Percentiles rank a stretch among this genome's conserved stretches.
These are phyloP conservation scores for Luidia sarsii DNA, from an alignment of 53 echinoderm and acorn worm genomes.

Conservation along the genomic window DNA sequence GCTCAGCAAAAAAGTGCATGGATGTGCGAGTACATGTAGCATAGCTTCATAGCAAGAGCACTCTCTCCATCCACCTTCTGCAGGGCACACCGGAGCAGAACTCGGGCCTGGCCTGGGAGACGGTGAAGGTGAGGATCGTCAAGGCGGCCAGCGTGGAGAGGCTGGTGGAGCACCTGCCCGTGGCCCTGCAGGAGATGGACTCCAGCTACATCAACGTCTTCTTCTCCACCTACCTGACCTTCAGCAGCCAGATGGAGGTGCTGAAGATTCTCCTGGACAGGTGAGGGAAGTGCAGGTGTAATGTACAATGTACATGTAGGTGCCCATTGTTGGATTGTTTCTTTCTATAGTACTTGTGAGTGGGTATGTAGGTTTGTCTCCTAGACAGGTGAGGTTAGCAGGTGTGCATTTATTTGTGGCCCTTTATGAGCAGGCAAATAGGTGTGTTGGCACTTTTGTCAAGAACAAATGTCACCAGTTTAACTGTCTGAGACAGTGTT, in stretches of 20 bases:
- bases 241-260: conserved; percentile 78
- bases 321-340: no score
- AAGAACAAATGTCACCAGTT: no score
- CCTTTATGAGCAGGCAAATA: no score
- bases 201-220: conserved; percentile 93
- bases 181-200: conserved; percentile 88
- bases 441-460: no score
- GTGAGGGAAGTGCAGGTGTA: no score
- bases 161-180: conserved; percentile 74
- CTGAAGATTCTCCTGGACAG: conserved; percentile 71
- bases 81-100: conserved; percentile 53
- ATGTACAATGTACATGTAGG: no score
- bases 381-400: no score
- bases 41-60: not conserved
- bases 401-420: no score
- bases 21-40: not conserved
- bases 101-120: conserved; percentile 83
- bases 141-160: conserved; percentile 82
- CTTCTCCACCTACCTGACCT: conserved; percentile 92
- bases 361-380: no score
- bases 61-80: not conserved
- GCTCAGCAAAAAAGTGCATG: not conserved
- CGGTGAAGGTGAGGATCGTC: conserved; percentile 64
- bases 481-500: no score
- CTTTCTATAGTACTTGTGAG: no score